Percentiles rank a stretch among this genome's conserved stretches.
Conservation (phyloP, 2,797 vertebrate species). For the Eremophila alpestris region DNA sequence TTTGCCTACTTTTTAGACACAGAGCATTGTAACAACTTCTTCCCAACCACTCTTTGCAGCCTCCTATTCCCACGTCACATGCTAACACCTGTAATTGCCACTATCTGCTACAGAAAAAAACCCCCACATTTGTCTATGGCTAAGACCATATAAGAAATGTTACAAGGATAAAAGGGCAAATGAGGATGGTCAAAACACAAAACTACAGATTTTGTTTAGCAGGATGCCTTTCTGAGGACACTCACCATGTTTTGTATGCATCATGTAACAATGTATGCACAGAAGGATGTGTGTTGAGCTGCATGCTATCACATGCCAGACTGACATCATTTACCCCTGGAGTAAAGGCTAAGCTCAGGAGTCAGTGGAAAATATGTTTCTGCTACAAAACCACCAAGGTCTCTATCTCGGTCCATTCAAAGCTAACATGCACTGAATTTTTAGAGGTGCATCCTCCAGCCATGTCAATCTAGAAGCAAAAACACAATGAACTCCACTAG, state of each 20-base stretch:
- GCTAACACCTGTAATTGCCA: neutral
- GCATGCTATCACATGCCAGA: neutral
- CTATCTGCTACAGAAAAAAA: neutral
- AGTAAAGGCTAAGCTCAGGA: neutral
- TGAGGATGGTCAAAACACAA: neutral
- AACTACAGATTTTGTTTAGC: neutral
- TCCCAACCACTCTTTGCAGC: neutral
- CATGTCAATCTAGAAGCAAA: neutral
- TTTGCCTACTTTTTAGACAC: neutral
- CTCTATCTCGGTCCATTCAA: neutral
- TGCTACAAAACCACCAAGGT: neutral
- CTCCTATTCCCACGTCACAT: neutral
- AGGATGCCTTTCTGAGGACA: neutral
- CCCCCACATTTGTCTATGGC: fast-evolving
- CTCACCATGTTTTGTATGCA: neutral
- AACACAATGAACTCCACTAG: fast-evolving
- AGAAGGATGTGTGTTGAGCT: neutral
- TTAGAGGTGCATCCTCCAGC: neutral
- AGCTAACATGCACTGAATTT: neutral
- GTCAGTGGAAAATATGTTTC: neutral
- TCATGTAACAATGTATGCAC: neutral
- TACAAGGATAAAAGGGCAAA: neutral
- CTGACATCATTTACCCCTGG: neutral
- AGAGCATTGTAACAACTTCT: neutral
- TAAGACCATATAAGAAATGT: neutral